Conservation (phyloP, 2,113 vertebrate genomes). For the Vireo altiloquus region DNA sequence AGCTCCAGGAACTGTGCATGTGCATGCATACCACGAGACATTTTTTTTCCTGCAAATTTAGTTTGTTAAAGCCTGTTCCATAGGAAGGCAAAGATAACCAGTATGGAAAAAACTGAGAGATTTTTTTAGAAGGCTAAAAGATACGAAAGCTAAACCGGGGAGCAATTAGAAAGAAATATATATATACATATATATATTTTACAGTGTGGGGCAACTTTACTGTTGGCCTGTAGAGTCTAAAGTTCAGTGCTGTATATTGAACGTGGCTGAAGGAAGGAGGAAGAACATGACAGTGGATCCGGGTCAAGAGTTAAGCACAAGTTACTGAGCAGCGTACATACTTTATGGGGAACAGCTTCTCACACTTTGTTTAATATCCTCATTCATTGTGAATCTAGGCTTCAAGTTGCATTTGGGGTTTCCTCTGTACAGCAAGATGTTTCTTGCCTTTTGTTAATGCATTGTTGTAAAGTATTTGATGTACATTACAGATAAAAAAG, state of each 20-base stretch:
- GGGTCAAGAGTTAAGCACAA: slow-evolving; percentile 79
- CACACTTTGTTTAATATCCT: slow-evolving; percentile 82
- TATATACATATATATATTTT: slow-evolving; percentile 59
- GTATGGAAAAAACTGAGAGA: slow-evolving; percentile 63
- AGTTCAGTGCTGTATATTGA: slow-evolving; percentile 62
- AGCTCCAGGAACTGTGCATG: slow-evolving; percentile 88
- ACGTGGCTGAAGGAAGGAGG: slow-evolving; percentile 61
- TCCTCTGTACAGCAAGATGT: slow-evolving; percentile 83
- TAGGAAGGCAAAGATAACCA: slow-evolving; percentile 77
- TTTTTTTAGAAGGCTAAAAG: slow-evolving; percentile 70
- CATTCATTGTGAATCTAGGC: slow-evolving; percentile 85
- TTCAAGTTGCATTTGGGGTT: slow-evolving; percentile 85
- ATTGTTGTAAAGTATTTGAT: slow-evolving; percentile 99
- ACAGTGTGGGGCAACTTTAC: slow-evolving; percentile 41
- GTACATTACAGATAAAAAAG: slow-evolving; percentile 88
- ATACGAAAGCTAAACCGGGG: slow-evolving; percentile 56
- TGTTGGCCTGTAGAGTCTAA: slow-evolving; percentile 61
- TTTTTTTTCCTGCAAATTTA: slow-evolving; percentile 82
- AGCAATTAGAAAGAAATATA: slow-evolving; percentile 70
- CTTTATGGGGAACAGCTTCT: slow-evolving; percentile 84
- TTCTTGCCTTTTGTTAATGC: slow-evolving; percentile 95
- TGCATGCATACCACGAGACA: slow-evolving; percentile 94
- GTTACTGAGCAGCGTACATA: slow-evolving; percentile 76
- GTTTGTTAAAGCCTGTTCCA: slow-evolving; percentile 86
- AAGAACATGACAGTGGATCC: slow-evolving; percentile 52